These are phyloP conservation scores for Amphiprion clarkii DNA, from an alignment of 2,797 vertebrate genomes.

Conservation along the genomic window DNA sequence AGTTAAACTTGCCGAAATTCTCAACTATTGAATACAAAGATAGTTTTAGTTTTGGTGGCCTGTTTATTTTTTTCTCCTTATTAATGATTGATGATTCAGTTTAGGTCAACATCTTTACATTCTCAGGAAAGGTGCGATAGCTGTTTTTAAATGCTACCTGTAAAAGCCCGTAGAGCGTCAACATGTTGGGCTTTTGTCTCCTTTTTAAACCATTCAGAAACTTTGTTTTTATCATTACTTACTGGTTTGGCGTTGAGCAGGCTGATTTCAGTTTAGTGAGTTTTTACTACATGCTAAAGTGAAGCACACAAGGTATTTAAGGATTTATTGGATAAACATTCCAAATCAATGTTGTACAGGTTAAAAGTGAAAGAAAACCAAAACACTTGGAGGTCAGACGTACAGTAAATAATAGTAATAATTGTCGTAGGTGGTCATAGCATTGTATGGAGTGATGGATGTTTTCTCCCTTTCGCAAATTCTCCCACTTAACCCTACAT, in stretches of 20 bases:
- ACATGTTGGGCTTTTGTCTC: constrained; percentile 29
- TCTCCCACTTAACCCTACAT: constrained; percentile 63
- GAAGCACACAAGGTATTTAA: constrained; percentile 69
- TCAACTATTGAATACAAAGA: neutral
- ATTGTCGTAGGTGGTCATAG: constrained; percentile 75
- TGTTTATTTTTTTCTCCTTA: neutral
- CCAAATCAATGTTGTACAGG: constrained; percentile 64
- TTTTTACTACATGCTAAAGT: constrained; percentile 33
- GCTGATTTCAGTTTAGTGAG: constrained; percentile 38
- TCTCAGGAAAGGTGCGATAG: constrained; percentile 69
- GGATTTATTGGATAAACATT: constrained; percentile 75
- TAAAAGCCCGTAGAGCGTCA: constrained; percentile 40
- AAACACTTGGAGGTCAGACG: constrained; percentile 54
- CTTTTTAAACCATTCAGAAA: constrained; percentile 24
- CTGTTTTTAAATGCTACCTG: constrained; percentile 41
- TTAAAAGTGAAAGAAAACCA: constrained; percentile 61
- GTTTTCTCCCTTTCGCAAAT: constrained; percentile 62
- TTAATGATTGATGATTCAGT: constrained; percentile 16
- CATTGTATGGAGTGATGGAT: constrained; percentile 75
- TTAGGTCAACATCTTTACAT: constrained; percentile 44
- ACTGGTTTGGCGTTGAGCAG: constrained; percentile 35
- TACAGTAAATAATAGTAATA: constrained; percentile 62
- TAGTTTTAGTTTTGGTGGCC: constrained; percentile 37
- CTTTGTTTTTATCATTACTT: constrained; percentile 45
- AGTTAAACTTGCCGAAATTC: neutral